Evolutionary conservation across 2,797 vertebrate species (phyloP).

Genomic region (Pogonophryne albipinna): DNA sequence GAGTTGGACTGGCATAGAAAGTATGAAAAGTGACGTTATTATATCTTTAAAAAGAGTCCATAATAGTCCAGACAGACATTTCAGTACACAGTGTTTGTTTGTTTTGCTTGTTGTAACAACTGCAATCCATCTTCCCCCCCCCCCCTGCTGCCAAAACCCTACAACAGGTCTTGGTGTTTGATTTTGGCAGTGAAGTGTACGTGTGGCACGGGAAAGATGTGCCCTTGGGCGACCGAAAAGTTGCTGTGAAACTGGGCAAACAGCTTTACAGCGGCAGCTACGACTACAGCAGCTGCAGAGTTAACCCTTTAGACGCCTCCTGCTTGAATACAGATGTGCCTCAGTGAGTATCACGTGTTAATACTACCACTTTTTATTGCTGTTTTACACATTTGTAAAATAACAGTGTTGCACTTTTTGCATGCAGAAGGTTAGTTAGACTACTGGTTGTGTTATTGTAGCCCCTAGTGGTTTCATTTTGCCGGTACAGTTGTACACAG

Average conservation of each 20-base stretch:
- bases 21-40: neutral
- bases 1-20: neutral
- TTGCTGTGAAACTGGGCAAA: slow-evolving; percentile 86
- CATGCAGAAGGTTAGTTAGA: neutral
- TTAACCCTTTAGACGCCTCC: slow-evolving; percentile 84
- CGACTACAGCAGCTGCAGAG: slow-evolving; percentile 85
- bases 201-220: slow-evolving; percentile 89
- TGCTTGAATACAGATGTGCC: slow-evolving; percentile 73
- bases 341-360: slow-evolving; percentile 74
- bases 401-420: neutral
- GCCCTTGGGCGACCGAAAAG: slow-evolving; percentile 84
- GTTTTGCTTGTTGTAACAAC: neutral
- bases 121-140: neutral
- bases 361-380: neutral
- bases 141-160: neutral
- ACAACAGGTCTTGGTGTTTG: slow-evolving; percentile 86
- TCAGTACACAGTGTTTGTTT: neutral
- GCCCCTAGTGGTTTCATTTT: slow-evolving; percentile 62
- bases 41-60: neutral
- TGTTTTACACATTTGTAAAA: no score
- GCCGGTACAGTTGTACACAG: slow-evolving; percentile 37
- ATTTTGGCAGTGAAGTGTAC: slow-evolving; percentile 88
- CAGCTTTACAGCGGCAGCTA: slow-evolving; percentile 85
- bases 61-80: neutral
- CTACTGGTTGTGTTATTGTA: slow-evolving; percentile 49